These are phyloP conservation scores for Clunio marinus DNA, from an alignment of 2,888 invertebrate genomes.

Conservation along the genomic window DNA sequence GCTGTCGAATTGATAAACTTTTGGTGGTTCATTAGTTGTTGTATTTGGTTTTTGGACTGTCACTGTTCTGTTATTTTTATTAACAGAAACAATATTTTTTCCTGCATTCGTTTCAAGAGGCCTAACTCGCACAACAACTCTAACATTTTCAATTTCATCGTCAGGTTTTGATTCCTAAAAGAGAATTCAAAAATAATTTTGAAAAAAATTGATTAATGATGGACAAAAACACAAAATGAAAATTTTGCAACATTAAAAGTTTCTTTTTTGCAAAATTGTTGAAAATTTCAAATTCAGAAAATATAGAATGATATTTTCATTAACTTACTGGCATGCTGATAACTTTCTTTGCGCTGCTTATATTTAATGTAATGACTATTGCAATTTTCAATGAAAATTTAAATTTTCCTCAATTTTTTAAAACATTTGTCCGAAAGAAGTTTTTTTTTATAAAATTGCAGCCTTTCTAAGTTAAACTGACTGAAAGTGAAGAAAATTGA, in stretches of 20 bases:
- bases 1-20: slow-evolving; percentile 91
- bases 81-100: slow-evolving; percentile 70
- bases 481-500: too few species aligned
- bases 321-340: slow-evolving; percentile 17
- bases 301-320: neutral
- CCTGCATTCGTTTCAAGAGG: slow-evolving; percentile 80
- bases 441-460: neutral
- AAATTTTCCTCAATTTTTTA: neutral
- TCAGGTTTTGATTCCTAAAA: slow-evolving; percentile 40
- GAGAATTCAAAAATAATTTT: neutral
- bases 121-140: slow-evolving; percentile 91
- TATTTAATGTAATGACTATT: neutral
- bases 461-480: too few species aligned
- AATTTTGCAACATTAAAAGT: neutral
- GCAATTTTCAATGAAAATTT: neutral
- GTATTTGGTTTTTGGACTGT: slow-evolving; percentile 71
- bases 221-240: neutral
- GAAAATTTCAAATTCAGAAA: neutral
- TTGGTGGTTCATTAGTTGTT: slow-evolving; percentile 69
- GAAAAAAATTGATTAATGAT: neutral
- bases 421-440: neutral
- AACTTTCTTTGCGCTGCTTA: neutral
- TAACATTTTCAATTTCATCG: slow-evolving; percentile 85
- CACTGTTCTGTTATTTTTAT: slow-evolving; percentile 70
- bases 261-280: neutral